These are phyloP conservation scores for Borostomias antarcticus DNA, from an alignment of 2,797 vertebrate species.

Conservation along the genomic window DNA sequence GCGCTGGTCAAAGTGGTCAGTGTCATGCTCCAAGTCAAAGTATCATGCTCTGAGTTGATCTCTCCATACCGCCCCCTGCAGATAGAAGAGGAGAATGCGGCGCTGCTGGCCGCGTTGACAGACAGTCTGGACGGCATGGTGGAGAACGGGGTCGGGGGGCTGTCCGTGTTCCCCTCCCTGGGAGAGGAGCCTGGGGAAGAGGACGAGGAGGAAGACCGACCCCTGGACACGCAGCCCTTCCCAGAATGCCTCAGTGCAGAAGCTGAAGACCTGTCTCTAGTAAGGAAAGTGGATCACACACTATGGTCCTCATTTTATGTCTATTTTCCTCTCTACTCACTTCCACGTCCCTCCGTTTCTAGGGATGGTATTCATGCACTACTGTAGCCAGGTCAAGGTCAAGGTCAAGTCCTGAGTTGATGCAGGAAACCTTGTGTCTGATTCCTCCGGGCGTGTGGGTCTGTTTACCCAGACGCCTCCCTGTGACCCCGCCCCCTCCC, in stretches of 20 bases:
- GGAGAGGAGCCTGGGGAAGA: constrained; percentile 77
- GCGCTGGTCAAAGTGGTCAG: too few relatives aligned
- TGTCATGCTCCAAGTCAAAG: background rate
- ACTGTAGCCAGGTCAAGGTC: too few relatives aligned
- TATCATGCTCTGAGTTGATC: too few relatives aligned
- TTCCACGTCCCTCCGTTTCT: too few relatives aligned
- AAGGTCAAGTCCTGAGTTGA: constrained; percentile 20
- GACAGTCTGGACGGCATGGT: constrained; percentile 95
- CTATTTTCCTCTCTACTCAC: constrained; percentile 74
- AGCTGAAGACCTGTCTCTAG: constrained; percentile 92
- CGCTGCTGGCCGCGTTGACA: constrained; percentile 92
- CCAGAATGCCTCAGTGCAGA: constrained; percentile 78
- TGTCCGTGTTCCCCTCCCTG: constrained; percentile 88
- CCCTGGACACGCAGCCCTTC: constrained; percentile 67
- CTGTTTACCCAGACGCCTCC: constrained; percentile 33
- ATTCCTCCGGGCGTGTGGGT: background rate
- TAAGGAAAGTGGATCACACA: constrained; percentile 87
- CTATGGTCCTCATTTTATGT: too few relatives aligned
- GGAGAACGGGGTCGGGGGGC: constrained; percentile 87
- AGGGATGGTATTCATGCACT: too few relatives aligned
- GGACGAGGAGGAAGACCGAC: constrained; percentile 73
- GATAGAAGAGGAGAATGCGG: constrained; percentile 95
- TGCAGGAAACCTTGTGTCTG: constrained; percentile 47
- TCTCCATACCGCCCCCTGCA: constrained; percentile 67
- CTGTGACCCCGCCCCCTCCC: background rate